A percentile compares a stretch with the other conserved stretches of the same genome.
Evolutionary conservation across 2,888 invertebrate genomes (phyloP).

Genomic region (Hoplodrina ambigua): DNA sequence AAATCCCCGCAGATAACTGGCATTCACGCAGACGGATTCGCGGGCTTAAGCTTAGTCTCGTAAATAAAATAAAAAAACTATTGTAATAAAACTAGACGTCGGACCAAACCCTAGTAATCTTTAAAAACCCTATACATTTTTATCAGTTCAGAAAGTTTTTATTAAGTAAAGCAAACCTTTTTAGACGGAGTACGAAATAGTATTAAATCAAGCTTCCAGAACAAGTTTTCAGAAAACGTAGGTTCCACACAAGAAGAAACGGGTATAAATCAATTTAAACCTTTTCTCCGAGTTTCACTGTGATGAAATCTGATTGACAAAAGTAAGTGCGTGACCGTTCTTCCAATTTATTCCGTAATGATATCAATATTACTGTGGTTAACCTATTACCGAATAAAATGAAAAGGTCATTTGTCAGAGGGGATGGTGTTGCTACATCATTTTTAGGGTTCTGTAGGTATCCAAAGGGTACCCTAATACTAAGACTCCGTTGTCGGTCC

Average conservation of each 20-base stretch:
- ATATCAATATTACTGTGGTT: slow-evolving; percentile 9
- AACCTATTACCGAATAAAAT: background rate
- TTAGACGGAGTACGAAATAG: slow-evolving; percentile 9
- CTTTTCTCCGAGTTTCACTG: slow-evolving; percentile 38
- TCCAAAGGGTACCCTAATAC: no score
- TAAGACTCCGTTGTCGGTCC: no score
- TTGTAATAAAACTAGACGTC: background rate
- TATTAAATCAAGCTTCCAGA: slow-evolving; percentile 28
- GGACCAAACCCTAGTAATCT: background rate
- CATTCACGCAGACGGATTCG: no score
- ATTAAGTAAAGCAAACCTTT: background rate
- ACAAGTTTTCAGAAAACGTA: slow-evolving; percentile 22
- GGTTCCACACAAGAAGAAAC: slow-evolving; percentile 5
- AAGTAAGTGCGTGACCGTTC: slow-evolving; percentile 19
- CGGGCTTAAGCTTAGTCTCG: no score
- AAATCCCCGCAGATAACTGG: no score
- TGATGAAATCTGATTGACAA: slow-evolving; percentile 31
- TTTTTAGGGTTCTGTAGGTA: no score
- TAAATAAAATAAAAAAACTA: no score
- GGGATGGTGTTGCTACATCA: no score
- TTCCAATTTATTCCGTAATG: slow-evolving; percentile 8
- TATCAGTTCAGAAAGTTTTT: slow-evolving; percentile 1
- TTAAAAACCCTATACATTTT: background rate
- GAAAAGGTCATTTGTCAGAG: background rate
- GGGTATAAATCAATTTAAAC: slow-evolving; percentile 49